Evolutionary conservation across 2,113 vertebrate species (phyloP), one percentile per base, ranked within the genome.

Genomic region (Strix aluco): DNA sequence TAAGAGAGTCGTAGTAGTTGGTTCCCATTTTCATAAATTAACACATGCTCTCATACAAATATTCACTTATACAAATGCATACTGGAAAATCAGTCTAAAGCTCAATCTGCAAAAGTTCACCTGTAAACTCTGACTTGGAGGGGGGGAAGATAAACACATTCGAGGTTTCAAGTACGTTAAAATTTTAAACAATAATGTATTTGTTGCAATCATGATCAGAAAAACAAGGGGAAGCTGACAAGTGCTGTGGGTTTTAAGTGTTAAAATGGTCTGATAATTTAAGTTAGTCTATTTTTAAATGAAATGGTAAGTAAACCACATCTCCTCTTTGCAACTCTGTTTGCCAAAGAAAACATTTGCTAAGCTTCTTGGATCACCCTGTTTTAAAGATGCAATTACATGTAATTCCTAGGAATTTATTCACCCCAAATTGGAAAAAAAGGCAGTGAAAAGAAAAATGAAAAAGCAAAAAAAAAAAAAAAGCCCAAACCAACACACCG

Each of bases 301-400:
- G 3, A 80, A 91, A 75, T 18, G 4, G 12, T 54, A 74, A 94
- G 73, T 5, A 92, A 91, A 72, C 40, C 62, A 77, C 75, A 62
- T 66, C 62, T 88, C 17, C 44, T 71, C 54, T 57, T 77, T 34
- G 22, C 62, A 85, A 51, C 16, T 80, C n/a, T 54, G 15, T 58
- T 80, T 95, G 95, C 81, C 94, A 94, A 86, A 81, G 13, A 80
- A 94, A 95, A 94, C 85, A 32, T 80, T 92, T 92, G 26, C 58
- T 81, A 54, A 85, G 63, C 55, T 88, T 80, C 71, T 91, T 66
- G 81, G 78, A 70, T 67, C 46, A 10, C 16, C 13, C 4, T 49
- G 49, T 58, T 70, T 87, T 89, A 74, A 30, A 86, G 62, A 89
- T 62, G 38, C 29, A 86, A 62, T 40, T 25, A 46, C 22, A 46